Conservation (phyloP, 2,888 invertebrate genomes). For the Selenia dentaria region DNA sequence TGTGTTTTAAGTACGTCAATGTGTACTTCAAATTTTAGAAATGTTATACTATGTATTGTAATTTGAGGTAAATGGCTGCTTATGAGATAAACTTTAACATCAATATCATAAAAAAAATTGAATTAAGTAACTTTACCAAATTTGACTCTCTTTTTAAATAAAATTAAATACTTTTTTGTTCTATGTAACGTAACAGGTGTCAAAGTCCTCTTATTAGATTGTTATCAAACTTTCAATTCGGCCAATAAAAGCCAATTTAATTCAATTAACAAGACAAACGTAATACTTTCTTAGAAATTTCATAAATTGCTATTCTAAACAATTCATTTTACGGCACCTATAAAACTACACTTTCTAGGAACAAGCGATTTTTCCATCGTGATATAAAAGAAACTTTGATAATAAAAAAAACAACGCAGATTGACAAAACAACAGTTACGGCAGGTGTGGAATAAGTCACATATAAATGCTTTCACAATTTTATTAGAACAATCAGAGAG, state of each 20-base stretch:
- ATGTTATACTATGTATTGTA: too few species aligned
- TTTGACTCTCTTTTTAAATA: too few species aligned
- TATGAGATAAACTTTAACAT: too few species aligned
- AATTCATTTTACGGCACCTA: conserved; percentile 6
- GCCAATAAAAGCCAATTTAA: background rate
- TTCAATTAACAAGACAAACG: conserved; percentile 6
- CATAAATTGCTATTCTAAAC: conserved; percentile 13
- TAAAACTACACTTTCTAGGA: conserved; percentile 21
- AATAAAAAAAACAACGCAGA: conserved; percentile 17
- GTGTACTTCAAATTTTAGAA: too few species aligned
- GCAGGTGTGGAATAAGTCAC: conserved; percentile 30
- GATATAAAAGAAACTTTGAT: conserved; percentile 13
- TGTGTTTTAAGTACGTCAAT: too few species aligned
- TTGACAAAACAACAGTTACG: conserved; percentile 12
- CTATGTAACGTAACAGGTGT: too few species aligned
- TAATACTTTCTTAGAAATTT: conserved; percentile 5
- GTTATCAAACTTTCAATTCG: background rate
- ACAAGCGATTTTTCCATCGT: conserved; percentile 1
- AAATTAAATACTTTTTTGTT: too few species aligned
- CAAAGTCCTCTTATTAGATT: background rate
- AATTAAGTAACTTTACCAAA: too few species aligned
- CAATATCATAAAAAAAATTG: too few species aligned
- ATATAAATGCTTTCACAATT: conserved; percentile 36
- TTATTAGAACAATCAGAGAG: conserved; percentile 38
- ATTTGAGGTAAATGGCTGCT: too few species aligned